A percentile compares a stretch with the other conserved stretches of the same genome.
phyloP scores from a whole-genome alignment of 2,113 vertebrate genomes.

The Cnemophilus loriae region DNA sequence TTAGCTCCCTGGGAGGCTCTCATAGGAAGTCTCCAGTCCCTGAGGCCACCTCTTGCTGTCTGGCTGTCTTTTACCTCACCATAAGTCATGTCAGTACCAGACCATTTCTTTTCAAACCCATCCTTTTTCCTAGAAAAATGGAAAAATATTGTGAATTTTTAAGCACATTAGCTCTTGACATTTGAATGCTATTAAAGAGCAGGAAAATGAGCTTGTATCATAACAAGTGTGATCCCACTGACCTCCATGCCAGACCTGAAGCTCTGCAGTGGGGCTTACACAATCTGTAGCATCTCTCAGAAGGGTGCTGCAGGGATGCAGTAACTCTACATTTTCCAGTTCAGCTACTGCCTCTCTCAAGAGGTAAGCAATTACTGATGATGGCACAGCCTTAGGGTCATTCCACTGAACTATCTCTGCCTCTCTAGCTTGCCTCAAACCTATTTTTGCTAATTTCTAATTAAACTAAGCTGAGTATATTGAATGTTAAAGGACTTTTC shows the following conservation, averaged over 20 bases:
- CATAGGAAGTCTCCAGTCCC: not conserved
- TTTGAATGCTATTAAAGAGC: not conserved
- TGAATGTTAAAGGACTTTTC: not conserved
- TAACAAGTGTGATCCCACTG: not conserved
- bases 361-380: not conserved
- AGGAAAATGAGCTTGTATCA: not conserved
- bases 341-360: not conserved
- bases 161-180: not conserved
- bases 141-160: not conserved
- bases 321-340: not conserved
- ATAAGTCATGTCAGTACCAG: not conserved
- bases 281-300: not conserved
- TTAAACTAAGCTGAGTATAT: not conserved
- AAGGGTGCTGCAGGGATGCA: not conserved
- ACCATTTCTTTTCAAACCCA: not conserved
- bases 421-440: not conserved
- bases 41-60: not conserved
- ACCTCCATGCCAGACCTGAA: not conserved
- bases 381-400: not conserved
- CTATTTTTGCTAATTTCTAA: not conserved
- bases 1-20: not conserved
- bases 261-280: not conserved
- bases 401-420: not conserved
- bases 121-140: not conserved
- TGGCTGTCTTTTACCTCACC: not conserved